Base-by-base conservation (phyloP, 1,140 invertebrate species). In the Drepana arcuata region DNA sequence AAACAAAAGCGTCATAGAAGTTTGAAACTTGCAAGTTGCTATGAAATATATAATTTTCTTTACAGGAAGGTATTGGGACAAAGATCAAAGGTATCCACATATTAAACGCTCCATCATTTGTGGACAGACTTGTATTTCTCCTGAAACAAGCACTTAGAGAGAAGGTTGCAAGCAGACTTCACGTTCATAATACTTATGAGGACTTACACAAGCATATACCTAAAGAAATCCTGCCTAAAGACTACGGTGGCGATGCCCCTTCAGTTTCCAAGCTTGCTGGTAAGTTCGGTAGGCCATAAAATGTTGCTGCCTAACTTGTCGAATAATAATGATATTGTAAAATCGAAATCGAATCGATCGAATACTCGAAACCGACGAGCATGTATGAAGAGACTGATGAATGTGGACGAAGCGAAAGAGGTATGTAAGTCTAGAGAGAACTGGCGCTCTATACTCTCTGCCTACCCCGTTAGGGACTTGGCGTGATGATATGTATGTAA, bases 41-140 rank as follows among this genome's bases (percentile, higher is more conserved):
- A 18, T 21, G 14, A 65, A 36, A 26, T 66, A 18, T 4, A 31
- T 29, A 10, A 21, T 36, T n/a, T 26, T 30, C 10, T 12, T 56
- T 48, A 1, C 53, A 89, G 87, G 86, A 88, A 63, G 84, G 84
- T 2, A 87, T 86, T 35, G 87, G 87, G 0, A 65, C 81, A 15
- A 83, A 87, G 63, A 82, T 89, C 36, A 88, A 87, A 58, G 86
- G 86, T 3, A 84, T 89, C 35, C 86, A 89, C 54, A 85, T 88
- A 46, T 50, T 86, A 30, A 84, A 85, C 40, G 78, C 78, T 0
- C 83, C 83, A 7, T 53, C 61, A 15, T 85, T 78, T 41, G 65
- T 84, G 7, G 83, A 86, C 34, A 74, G 64, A 34, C 33, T 85
- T 11, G 43, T 86, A 9, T 68, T 61, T 16, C 16, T 86, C 27